Conservation (phyloP, 2,113 vertebrate species). For the Murina feae region DNA sequence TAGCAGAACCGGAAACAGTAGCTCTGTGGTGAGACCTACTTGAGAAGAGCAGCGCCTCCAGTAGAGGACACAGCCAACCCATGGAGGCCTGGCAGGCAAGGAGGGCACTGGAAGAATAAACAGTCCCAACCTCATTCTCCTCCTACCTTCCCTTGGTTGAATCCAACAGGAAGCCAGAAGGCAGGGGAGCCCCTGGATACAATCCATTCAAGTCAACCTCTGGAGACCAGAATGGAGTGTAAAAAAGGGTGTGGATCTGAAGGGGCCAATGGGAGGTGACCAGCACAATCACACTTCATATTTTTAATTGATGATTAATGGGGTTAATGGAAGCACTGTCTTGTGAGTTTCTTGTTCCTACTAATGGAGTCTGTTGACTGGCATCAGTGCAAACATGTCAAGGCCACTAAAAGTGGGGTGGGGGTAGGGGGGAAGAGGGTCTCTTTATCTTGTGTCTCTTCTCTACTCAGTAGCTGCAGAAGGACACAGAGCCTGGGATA, state of each 20-base stretch:
- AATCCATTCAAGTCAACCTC: background rate
- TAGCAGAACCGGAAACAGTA: background rate
- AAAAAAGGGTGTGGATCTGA: background rate
- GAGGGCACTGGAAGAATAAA: background rate
- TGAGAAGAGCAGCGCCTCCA: background rate
- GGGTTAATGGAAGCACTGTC: background rate
- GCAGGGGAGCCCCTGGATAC: background rate
- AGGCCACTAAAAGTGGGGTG: background rate
- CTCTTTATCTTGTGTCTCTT: background rate
- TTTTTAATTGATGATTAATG: background rate
- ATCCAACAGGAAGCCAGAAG: background rate
- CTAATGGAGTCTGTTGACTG: background rate
- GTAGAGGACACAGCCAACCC: background rate
- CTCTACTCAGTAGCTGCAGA: background rate
- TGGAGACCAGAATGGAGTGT: background rate
- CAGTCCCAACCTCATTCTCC: background rate
- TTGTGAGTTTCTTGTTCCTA: background rate
- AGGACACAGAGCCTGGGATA: background rate
- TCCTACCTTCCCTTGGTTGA: background rate
- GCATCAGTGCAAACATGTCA: background rate
- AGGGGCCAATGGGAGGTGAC: background rate
- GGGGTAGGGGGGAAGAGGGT: rapidly evolving
- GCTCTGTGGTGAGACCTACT: background rate
- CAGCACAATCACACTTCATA: background rate
- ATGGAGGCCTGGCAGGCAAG: background rate